Conservation (phyloP, 2,797 vertebrate species). For the Buceros bicornis region DNA sequence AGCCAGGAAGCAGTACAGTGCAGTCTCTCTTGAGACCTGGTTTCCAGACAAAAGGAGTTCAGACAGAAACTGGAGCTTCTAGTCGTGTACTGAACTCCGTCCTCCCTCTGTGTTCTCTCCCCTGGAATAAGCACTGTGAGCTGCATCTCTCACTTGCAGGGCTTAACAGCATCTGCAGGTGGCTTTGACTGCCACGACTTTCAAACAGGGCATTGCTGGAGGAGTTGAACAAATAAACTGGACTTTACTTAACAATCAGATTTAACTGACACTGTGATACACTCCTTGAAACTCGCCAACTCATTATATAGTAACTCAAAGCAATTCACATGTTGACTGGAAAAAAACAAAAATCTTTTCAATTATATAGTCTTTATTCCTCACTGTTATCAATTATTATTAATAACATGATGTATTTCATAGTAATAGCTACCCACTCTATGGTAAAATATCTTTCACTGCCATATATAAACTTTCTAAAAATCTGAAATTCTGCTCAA, state of each 20-base stretch:
- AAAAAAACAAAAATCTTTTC: neutral
- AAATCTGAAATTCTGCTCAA: neutral
- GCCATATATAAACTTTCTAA: neutral
- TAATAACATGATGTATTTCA: neutral
- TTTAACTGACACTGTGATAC: neutral
- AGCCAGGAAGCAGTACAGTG: neutral
- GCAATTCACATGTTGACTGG: neutral
- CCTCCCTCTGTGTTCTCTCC: neutral
- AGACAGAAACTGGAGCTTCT: neutral
- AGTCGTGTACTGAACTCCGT: neutral
- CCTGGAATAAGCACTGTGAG: neutral
- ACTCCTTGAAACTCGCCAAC: neutral
- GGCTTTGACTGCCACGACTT: neutral
- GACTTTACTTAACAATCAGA: neutral
- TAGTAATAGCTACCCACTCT: neutral
- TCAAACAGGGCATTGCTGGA: neutral
- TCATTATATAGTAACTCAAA: neutral
- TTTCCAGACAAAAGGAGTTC: neutral
- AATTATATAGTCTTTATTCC: neutral
- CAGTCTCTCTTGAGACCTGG: neutral
- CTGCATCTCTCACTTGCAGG: neutral
- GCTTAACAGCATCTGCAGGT: neutral
- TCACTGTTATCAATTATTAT: neutral
- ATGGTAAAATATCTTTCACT: neutral
- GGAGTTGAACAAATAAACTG: neutral